A percentile compares a stretch with the other conserved stretches of the same genome.
phyloP scores from a whole-genome alignment of 2,797 vertebrate species.

The Dipus sagitta region DNA sequence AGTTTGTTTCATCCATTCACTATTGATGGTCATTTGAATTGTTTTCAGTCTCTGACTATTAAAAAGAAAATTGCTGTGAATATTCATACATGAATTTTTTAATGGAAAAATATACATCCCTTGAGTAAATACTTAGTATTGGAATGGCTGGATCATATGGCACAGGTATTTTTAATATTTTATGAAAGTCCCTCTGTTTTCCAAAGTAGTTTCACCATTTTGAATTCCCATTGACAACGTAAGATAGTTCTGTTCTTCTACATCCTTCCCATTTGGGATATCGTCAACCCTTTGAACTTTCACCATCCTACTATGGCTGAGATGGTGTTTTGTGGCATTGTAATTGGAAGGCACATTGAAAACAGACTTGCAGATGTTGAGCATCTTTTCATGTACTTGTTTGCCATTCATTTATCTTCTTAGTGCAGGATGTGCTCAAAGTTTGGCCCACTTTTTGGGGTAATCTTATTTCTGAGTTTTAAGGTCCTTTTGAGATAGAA shows the following conservation, averaged over 20 bases:
- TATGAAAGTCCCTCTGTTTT: background rate
- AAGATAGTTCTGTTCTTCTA: background rate
- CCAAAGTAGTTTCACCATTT: background rate
- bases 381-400: background rate
- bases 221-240: background rate
- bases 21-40: background rate
- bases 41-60: background rate
- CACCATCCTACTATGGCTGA: background rate
- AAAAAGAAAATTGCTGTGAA: constrained; percentile 16
- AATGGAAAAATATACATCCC: background rate
- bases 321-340: background rate
- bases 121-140: background rate
- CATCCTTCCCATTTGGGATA: background rate
- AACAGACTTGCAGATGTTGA: background rate
- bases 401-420: background rate
- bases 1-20: background rate
- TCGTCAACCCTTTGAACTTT: constrained; percentile 6
- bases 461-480: constrained; percentile 22
- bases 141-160: background rate
- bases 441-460: background rate
- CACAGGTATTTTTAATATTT: constrained; percentile 3
- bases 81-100: background rate
- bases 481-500: constrained; percentile 16
- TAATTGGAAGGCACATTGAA: background rate
- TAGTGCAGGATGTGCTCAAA: background rate